Conservation (phyloP, 2,113 vertebrate genomes). For the Trochalopteron elliotii region DNA sequence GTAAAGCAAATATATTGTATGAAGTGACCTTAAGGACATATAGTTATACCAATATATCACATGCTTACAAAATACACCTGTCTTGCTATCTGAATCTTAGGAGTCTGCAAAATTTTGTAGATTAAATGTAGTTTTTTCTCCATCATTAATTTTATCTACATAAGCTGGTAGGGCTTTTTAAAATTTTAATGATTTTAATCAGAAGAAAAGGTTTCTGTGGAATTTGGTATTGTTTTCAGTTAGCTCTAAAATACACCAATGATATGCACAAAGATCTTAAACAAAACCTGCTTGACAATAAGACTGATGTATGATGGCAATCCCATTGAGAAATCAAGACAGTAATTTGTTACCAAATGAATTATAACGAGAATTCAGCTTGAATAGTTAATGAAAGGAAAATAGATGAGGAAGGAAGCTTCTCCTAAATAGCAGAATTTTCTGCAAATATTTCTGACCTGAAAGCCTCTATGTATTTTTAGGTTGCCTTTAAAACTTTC, state of each 20-base stretch:
- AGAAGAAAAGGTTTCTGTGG: background rate
- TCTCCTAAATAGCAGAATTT: background rate
- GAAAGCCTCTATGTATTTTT: background rate
- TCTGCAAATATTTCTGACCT: background rate
- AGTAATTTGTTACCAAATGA: background rate
- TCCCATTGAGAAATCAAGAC: slow-evolving; percentile 29
- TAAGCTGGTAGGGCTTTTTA: background rate
- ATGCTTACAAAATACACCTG: background rate
- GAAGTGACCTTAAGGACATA: background rate
- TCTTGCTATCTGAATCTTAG: background rate
- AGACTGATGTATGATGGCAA: background rate
- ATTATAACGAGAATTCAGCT: background rate
- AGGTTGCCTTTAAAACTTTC: background rate
- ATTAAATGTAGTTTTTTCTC: background rate
- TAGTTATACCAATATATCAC: background rate
- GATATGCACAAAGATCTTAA: background rate
- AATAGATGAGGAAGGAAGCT: background rate
- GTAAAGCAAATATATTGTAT: background rate
- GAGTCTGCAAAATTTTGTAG: background rate
- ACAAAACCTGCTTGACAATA: slow-evolving; percentile 1
- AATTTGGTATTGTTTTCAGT: background rate
- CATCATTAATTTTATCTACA: background rate
- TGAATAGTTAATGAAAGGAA: background rate
- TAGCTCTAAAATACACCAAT: background rate
- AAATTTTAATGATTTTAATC: background rate